These are phyloP conservation scores for Drosophila formosana DNA, from an alignment of 2,888 invertebrate genomes.

Conservation along the genomic window DNA sequence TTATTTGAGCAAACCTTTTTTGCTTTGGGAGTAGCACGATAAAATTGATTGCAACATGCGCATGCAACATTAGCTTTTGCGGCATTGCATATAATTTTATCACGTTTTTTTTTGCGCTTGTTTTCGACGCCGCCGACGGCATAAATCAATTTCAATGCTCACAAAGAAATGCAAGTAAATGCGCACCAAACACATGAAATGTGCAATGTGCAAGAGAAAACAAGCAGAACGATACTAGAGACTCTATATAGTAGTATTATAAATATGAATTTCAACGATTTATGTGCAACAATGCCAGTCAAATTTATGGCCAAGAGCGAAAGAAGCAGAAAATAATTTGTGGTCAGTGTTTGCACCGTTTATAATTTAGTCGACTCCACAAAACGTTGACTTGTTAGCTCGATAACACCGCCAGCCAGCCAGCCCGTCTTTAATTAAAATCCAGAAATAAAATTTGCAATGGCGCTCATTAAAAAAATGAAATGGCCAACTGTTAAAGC, in stretches of 20 bases:
- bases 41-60: slow-evolving; percentile 62
- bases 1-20: not conserved
- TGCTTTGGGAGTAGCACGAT: slow-evolving; percentile 38
- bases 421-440: slow-evolving; percentile 11
- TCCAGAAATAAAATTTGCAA: not conserved
- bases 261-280: slow-evolving; percentile 58
- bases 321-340: slow-evolving; percentile 12
- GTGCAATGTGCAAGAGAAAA: slow-evolving; percentile 31
- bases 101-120: slow-evolving; percentile 5
- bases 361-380: not conserved
- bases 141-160: slow-evolving; percentile 73
- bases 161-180: slow-evolving; percentile 54
- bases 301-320: slow-evolving; percentile 33
- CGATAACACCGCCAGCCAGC: not conserved
- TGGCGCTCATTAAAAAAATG: not conserved
- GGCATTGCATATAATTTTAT: slow-evolving; percentile 44
- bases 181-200: slow-evolving; percentile 40
- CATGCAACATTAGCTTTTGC: slow-evolving; percentile 59
- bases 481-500: slow-evolving; percentile 22
- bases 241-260: no score
- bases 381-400: not conserved
- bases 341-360: slow-evolving; percentile 6
- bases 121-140: slow-evolving; percentile 19
- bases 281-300: slow-evolving; percentile 49
- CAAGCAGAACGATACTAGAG: slow-evolving; percentile 12